Evolutionary conservation across 53 echinoderm and acorn worm genomes (phyloP), one percentile per base, ranked within the genome.

Genomic region (Patiria pectinifera): DNA sequence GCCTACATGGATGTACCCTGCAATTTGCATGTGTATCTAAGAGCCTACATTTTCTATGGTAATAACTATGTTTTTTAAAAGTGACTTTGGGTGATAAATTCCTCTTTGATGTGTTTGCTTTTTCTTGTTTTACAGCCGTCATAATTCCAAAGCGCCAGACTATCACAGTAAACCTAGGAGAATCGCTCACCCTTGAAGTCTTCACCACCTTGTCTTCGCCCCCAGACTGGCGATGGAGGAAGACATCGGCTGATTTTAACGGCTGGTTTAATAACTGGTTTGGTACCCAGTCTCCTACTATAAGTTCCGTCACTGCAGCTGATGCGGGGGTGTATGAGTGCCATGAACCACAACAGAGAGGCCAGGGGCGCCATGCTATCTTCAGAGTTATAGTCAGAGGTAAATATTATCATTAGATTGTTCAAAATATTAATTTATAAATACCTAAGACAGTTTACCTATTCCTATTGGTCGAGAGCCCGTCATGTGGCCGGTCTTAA

Each of bases 261-360:
- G 59, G 82, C 19, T 59, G 74, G 18, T 2, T 58, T 11, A 0
- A 0, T 25, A 14, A 48, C 14, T 85, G 85, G 85, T 1, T 22
- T 10, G 16, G 48, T 53, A 14, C 21, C 76, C 58, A 18, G 18
- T 89, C 62, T 45, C 61, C 78, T 10, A 84, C 22, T 44, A 79
- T 89, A 35, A 78, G 10, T 59, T 7, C 35, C 3, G 94, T 91
- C 16, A 59, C 83, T 14, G 11, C n/a, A 53, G 74, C 49, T 66
- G 85, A 94, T 85, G 86, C 69, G 23, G 91, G 91, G 14, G 83
- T 94, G 6, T 94, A 94, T 80, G 94, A 94, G 69, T 94, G 94
- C 78, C 85, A 91, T 60, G 19, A 21, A 66, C 10, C 16, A 2
- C 45, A 44, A 16, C 4, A 43, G 13, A 84, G 91, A 48, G 44